phyloP scores from a whole-genome alignment of 1,140 invertebrate genomes.

The Platorchestia sp. region DNA sequence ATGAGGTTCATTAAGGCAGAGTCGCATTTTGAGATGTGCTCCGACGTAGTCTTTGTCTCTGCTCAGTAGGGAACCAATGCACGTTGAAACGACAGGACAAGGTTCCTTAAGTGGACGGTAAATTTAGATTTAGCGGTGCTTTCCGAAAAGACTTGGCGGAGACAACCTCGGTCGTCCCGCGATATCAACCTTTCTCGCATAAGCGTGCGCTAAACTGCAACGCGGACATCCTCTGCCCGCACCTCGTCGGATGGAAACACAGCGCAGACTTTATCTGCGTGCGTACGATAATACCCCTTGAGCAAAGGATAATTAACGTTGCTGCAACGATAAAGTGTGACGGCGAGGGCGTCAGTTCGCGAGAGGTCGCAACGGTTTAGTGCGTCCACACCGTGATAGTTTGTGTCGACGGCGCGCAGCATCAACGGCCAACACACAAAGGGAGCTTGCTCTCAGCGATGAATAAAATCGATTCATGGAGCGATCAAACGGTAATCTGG shows the following conservation, averaged over 20 bases:
- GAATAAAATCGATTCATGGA: background rate
- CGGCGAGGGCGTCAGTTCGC: constrained; percentile 2
- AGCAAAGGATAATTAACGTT: constrained; percentile 9
- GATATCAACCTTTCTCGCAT: constrained; percentile 2
- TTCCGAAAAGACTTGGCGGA: background rate
- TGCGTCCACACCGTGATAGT: background rate
- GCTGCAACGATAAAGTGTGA: background rate
- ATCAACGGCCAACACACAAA: background rate
- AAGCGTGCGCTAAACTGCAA: background rate
- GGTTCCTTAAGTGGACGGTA: constrained; percentile 32
- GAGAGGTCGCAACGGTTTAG: background rate
- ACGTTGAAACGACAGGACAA: constrained; percentile 38
- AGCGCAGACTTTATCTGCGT: background rate
- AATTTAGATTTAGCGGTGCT: constrained; percentile 17
- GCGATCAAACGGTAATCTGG: constrained; percentile 24
- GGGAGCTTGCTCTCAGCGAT: background rate
- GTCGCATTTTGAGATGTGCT: constrained; percentile 17
- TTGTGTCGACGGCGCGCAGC: background rate
- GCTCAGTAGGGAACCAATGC: constrained; percentile 43
- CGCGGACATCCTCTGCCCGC: background rate
- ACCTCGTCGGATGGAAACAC: background rate
- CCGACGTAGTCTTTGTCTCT: constrained; percentile 30
- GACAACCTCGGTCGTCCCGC: background rate
- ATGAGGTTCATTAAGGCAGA: constrained; percentile 43
- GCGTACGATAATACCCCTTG: background rate